phyloP scores from a whole-genome alignment of 1,140 invertebrate genomes.

The Anastatus disparis region DNA sequence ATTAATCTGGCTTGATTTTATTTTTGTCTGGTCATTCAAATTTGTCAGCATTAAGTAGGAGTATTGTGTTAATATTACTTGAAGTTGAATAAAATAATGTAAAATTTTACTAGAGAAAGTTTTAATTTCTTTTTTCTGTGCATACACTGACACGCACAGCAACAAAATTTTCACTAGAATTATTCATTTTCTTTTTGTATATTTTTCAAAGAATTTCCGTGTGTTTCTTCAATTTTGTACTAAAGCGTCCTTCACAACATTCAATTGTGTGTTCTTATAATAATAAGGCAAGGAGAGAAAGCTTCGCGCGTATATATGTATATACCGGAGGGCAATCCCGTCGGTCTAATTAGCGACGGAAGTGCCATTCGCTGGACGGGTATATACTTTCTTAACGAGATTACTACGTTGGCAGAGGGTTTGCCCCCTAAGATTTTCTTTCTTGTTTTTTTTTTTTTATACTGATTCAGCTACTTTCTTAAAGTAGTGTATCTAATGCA shows the following conservation, averaged over 20 bases:
- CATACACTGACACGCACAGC: no score
- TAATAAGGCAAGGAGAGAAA: constrained; percentile 47
- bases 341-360: constrained; percentile 53
- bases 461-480: neutral
- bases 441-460: no score
- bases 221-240: neutral
- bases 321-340: constrained; percentile 45
- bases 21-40: no score
- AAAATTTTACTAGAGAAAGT: no score
- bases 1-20: no score
- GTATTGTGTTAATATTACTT: no score
- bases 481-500: neutral
- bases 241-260: constrained; percentile 33
- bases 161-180: no score
- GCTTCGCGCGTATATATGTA: constrained; percentile 28
- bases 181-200: neutral
- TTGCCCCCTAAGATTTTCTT: no score
- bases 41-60: no score
- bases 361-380: constrained; percentile 41
- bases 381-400: constrained; percentile 58
- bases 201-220: neutral
- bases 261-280: constrained; percentile 53
- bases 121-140: no score
- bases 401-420: constrained; percentile 25
- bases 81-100: no score